Conservation (phyloP, 2,797 vertebrate genomes). For the Odontamblyopus rebecca region DNA sequence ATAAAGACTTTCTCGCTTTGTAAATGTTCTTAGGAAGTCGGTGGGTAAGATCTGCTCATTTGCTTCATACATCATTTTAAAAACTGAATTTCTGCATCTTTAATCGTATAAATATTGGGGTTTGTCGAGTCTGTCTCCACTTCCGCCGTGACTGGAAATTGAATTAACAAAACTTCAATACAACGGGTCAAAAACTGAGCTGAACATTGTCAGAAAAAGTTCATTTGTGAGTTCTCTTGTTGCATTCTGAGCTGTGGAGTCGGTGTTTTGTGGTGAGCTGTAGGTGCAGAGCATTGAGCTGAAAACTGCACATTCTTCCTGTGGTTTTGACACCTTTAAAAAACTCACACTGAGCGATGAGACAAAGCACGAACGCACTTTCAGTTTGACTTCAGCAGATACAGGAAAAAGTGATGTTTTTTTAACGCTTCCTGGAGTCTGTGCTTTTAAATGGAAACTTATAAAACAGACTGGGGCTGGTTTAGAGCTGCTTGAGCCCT, state of each 20-base stretch:
- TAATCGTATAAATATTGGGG: too few species aligned
- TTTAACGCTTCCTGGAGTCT: neutral
- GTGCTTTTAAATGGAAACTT: too few species aligned
- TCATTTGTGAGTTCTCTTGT: neutral
- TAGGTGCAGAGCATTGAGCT: neutral
- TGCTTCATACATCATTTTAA: too few species aligned
- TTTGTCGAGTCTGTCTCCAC: too few species aligned
- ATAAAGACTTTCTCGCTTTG: too few species aligned
- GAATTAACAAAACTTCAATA: too few species aligned
- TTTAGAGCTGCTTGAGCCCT: neutral
- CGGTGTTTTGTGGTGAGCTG: neutral
- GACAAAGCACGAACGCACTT: neutral
- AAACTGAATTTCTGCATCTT: too few species aligned
- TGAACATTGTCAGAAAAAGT: too few species aligned
- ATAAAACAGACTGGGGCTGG: neutral
- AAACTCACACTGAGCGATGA: neutral
- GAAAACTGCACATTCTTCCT: neutral
- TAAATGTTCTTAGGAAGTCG: too few species aligned
- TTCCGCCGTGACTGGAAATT: too few species aligned
- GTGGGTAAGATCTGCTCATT: too few species aligned
- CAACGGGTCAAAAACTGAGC: too few species aligned
- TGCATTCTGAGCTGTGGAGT: neutral
- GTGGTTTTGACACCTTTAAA: conserved; percentile 2
- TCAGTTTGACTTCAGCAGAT: neutral
- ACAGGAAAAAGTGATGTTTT: neutral